phyloP scores from a whole-genome alignment of 2,797 vertebrate species.

The Hybognathus amarus region DNA sequence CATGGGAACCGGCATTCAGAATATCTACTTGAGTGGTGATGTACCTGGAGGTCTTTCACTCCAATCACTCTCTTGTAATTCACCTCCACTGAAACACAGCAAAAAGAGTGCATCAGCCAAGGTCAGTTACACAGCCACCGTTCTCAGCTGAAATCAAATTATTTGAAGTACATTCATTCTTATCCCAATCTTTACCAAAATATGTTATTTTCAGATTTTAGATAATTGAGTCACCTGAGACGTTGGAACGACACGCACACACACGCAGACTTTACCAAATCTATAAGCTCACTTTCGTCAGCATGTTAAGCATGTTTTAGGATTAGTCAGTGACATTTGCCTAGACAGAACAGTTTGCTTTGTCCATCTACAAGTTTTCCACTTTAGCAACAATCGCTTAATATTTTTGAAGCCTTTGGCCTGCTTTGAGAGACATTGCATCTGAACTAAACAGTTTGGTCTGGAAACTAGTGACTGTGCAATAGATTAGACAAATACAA shows the following conservation, averaged over 20 bases:
- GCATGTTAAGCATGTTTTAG: not conserved
- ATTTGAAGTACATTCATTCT: not conserved
- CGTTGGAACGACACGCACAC: no score
- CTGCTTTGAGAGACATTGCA: conserved; percentile 60
- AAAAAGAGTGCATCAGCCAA: not conserved
- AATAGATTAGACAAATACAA: not conserved
- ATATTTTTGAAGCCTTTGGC: conserved; percentile 69
- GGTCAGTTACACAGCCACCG: not conserved
- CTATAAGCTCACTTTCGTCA: not conserved
- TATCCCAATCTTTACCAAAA: not conserved
- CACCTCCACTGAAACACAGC: conserved; percentile 58
- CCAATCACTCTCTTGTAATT: conserved; percentile 71
- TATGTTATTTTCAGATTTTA: not conserved
- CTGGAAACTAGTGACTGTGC: not conserved
- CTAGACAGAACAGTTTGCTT: conserved; percentile 27
- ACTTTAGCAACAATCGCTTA: conserved; percentile 44
- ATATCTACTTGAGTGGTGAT: conserved; percentile 8
- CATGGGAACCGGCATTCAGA: not conserved
- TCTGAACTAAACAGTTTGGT: conserved; percentile 49
- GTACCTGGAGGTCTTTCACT: conserved; percentile 71
- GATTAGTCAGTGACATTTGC: not conserved
- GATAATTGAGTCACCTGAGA: not conserved
- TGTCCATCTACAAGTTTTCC: not conserved
- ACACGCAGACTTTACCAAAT: not conserved
- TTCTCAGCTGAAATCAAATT: not conserved